Evolutionary conservation across 2,888 invertebrate genomes (phyloP), one percentile per base, ranked within the genome.

Genomic region (Microctonus aethiopoides): DNA sequence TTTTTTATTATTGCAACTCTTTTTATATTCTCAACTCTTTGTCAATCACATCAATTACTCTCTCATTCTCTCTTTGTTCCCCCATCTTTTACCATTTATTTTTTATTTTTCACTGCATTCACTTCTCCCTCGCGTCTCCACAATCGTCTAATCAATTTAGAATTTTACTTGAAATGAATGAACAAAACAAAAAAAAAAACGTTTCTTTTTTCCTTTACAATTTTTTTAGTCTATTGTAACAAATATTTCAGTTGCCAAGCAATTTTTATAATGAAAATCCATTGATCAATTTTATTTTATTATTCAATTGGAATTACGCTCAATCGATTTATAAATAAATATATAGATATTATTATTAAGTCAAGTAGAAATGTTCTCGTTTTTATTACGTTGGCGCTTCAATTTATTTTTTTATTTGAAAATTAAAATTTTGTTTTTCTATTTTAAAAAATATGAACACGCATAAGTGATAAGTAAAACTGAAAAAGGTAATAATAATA

Each of bases 51-150:
- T 46, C 1, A 7, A 46, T 46, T 16, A 16, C 39, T 66, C 51
- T 70, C 70, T 74, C 61, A 73, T 34, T 41, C 26, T 68, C 52
- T 32, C 46, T 68, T 32, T 59, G 24, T 63, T 51, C 54, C 32
- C 9, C 59, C 51, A 24, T 51, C 52, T 61, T 64, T 29, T 56
- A 26, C 60, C 46, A 29, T 60, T 32, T 64, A 20, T 22, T 52
- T 66, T 29, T 68, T n/a, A 9, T 7, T n/a, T 46, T 46, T 46
- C 46, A 9, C 36, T 20, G 46, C 16, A 56, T 59, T 67, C 41
- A 26, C 61, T 65, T 51, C 60, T 65, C 64, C 68, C 63, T 68
- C 67, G 69, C 61, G 70, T 65, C 61, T 63, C 52, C 52, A 59
- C 52, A 36, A 26, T 67, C 51, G 63, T 70, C 71, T 60, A 32